Evolutionary conservation across 2,113 vertebrate species (phyloP).

Genomic region (Tympanuchus pallidicinctus): DNA sequence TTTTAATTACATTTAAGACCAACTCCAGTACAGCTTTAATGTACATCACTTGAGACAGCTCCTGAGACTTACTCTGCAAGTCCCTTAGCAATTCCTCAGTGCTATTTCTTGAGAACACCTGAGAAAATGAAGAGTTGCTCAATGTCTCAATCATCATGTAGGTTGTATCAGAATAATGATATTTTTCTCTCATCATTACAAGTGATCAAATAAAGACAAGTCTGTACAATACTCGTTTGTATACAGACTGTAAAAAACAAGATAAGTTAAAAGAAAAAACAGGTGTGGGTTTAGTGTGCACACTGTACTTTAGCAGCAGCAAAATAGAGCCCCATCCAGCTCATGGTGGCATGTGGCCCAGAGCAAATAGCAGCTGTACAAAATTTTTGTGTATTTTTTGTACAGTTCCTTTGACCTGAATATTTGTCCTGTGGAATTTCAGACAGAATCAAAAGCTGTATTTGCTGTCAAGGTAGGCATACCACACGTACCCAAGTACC

Average conservation of each 20-base stretch:
- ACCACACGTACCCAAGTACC: neutral
- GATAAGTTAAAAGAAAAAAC: neutral
- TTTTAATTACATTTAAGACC: neutral
- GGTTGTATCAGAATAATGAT: no score
- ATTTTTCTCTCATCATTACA: neutral
- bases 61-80: neutral
- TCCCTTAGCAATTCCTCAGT: neutral
- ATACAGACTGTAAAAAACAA: neutral
- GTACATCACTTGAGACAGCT: neutral
- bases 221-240: neutral
- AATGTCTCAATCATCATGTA: neutral
- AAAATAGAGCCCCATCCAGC: neutral
- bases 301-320: neutral
- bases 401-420: conserved; percentile 21
- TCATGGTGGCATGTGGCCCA: neutral
- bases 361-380: neutral
- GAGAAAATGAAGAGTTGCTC: neutral
- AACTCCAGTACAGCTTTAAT: neutral
- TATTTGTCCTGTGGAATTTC: neutral
- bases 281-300: neutral
- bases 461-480: neutral
- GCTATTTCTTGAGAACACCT: neutral
- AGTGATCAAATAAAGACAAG: neutral
- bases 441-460: neutral
- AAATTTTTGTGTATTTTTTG: conserved; percentile 10